Conservation (phyloP, 2,888 invertebrate species). For the Phaonia tiefii region DNA sequence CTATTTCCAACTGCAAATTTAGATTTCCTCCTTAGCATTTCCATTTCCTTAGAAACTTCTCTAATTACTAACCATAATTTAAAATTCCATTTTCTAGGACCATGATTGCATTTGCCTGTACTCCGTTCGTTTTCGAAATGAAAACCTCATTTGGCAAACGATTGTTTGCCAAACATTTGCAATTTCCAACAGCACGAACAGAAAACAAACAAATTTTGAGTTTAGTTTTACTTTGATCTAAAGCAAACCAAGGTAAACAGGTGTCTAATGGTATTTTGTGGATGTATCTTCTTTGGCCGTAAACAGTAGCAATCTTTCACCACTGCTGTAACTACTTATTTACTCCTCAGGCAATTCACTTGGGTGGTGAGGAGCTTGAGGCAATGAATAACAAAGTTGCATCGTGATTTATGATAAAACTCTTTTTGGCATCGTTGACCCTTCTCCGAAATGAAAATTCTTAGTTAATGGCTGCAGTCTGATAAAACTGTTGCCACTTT, state of each 20-base stretch:
- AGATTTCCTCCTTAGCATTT: too few species aligned
- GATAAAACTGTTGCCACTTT: constrained; percentile 57
- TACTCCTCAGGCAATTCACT: neutral
- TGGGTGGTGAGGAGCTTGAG: too few species aligned
- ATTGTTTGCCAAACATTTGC: constrained; percentile 28
- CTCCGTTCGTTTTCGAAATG: neutral
- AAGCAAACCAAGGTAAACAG: neutral
- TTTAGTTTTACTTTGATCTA: constrained; percentile 20
- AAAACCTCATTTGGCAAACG: constrained; percentile 10
- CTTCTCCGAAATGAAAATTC: neutral
- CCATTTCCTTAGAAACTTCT: constrained; percentile 8
- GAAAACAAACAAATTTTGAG: constrained; percentile 17
- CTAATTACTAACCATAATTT: constrained; percentile 27
- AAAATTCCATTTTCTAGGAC: constrained; percentile 20
- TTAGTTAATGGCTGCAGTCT: constrained; percentile 49
- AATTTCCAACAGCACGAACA: constrained; percentile 4
- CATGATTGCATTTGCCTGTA: too few species aligned
- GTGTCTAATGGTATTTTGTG: constrained; percentile 2
- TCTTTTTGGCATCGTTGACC: constrained; percentile 21
- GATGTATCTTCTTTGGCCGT: neutral
- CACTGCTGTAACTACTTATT: too few species aligned
- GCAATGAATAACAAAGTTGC: constrained; percentile 32
- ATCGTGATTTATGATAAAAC: constrained; percentile 11
- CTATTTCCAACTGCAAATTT: too few species aligned
- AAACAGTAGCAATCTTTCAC: too few species aligned